Conservation (phyloP, 2,888 invertebrate genomes). For the Lutraria lutraria region DNA sequence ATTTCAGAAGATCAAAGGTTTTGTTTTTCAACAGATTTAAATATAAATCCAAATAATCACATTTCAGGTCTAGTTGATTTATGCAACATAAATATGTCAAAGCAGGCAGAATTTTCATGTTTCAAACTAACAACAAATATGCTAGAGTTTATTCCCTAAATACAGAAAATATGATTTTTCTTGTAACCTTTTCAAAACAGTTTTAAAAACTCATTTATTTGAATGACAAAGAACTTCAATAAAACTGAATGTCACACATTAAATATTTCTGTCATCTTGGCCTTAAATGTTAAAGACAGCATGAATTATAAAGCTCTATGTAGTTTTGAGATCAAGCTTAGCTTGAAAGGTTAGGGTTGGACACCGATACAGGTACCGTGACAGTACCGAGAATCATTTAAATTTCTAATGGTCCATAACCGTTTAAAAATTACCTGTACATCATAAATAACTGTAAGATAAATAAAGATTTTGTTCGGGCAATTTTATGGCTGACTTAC, state of each 20-base stretch:
- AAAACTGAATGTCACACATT: background rate
- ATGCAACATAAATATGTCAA: conserved; percentile 14
- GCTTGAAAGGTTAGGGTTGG: too few species aligned
- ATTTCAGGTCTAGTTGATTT: background rate
- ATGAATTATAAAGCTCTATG: too few species aligned
- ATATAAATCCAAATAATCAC: conserved; percentile 5
- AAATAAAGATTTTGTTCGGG: background rate
- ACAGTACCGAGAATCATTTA: too few species aligned
- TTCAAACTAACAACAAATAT: background rate
- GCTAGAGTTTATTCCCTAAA: background rate
- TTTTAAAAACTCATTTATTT: conserved; percentile 6
- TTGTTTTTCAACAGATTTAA: background rate
- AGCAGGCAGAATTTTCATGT: background rate
- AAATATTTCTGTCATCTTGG: too few species aligned
- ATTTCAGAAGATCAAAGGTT: conserved; percentile 50
- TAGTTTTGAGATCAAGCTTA: too few species aligned
- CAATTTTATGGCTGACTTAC: conserved; percentile 7
- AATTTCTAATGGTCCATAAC: too few species aligned
- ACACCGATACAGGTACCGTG: too few species aligned
- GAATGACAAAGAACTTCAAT: background rate
- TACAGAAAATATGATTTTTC: background rate
- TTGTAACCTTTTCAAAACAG: background rate
- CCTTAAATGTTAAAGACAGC: too few species aligned
- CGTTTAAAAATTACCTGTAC: too few species aligned
- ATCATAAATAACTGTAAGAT: background rate